These are phyloP conservation scores for Aphelinus atriplicis DNA, from an alignment of 1,140 invertebrate genomes.

Conservation along the genomic window DNA sequence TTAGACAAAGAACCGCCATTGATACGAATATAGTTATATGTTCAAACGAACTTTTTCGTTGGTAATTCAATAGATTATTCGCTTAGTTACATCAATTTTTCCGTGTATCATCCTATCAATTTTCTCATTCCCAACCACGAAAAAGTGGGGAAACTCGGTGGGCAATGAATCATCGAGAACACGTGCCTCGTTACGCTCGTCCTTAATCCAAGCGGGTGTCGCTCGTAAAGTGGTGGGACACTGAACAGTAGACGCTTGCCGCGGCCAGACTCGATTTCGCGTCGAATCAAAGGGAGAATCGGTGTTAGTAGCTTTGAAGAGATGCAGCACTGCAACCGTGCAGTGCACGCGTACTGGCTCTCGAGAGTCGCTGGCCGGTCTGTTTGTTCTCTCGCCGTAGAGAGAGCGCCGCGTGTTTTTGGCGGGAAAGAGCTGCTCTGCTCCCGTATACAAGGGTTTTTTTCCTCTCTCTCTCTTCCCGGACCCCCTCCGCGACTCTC, in stretches of 20 bases:
- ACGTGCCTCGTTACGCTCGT: too few relatives aligned
- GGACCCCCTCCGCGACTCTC: not conserved
- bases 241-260: not conserved
- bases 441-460: slow-evolving; percentile 21
- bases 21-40: too few relatives aligned
- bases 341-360: not conserved
- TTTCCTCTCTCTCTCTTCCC: not conserved
- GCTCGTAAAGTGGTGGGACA: not conserved
- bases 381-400: slow-evolving; percentile 1
- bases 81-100: too few relatives aligned
- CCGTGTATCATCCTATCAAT: too few relatives aligned
- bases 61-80: too few relatives aligned
- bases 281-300: slow-evolving; percentile 13
- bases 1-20: too few relatives aligned
- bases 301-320: not conserved
- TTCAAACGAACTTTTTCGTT: too few relatives aligned
- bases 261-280: not conserved
- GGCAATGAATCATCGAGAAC: too few relatives aligned
- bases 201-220: too few relatives aligned
- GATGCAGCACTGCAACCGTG: not conserved
- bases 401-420: not conserved
- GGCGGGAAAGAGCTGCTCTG: not conserved
- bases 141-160: too few relatives aligned
- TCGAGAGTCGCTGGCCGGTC: not conserved
- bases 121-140: too few relatives aligned